A percentile compares a stretch with the other conserved stretches of the same genome.
phyloP scores from a whole-genome alignment of 1,140 invertebrate species.

The Nixonia krombeini region DNA sequence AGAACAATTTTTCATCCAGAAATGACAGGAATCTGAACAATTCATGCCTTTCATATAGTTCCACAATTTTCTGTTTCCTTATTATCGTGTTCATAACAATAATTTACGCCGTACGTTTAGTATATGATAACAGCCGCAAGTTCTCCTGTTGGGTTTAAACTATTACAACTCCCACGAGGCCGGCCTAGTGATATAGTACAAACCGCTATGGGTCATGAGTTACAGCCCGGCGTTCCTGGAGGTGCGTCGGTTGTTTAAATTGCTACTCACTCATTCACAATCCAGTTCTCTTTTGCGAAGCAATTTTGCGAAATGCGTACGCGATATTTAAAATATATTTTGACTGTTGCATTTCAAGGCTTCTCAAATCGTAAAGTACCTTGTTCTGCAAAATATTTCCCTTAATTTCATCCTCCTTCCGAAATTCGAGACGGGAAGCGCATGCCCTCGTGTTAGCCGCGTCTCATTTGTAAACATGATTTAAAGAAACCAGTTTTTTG shows the following conservation, averaged over 20 bases:
- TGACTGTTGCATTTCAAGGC: slow-evolving; percentile 18
- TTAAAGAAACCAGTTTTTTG: too few relatives aligned
- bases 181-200: slow-evolving; percentile 40
- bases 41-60: neutral
- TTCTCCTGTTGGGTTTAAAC: slow-evolving; percentile 46
- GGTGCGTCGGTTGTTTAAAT: slow-evolving; percentile 32
- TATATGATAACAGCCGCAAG: slow-evolving; percentile 45
- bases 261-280: slow-evolving; percentile 43
- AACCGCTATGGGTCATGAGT: slow-evolving; percentile 42
- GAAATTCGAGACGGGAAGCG: too few relatives aligned
- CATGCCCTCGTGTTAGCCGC: too few relatives aligned
- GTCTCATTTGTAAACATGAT: too few relatives aligned
- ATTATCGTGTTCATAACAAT: slow-evolving; percentile 33
- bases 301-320: slow-evolving; percentile 34
- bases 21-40: slow-evolving; percentile 8
- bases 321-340: slow-evolving; percentile 33
- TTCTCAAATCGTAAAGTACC: too few relatives aligned
- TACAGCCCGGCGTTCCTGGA: slow-evolving; percentile 30
- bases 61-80: slow-evolving; percentile 33
- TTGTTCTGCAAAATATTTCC: too few relatives aligned
- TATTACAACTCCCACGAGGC: slow-evolving; percentile 41
- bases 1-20: too few relatives aligned
- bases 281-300: slow-evolving; percentile 39
- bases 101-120: slow-evolving; percentile 38
- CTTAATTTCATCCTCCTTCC: too few relatives aligned